Base-by-base conservation (phyloP, 2,797 vertebrate genomes). In the Brachyrhaphis roseni region DNA sequence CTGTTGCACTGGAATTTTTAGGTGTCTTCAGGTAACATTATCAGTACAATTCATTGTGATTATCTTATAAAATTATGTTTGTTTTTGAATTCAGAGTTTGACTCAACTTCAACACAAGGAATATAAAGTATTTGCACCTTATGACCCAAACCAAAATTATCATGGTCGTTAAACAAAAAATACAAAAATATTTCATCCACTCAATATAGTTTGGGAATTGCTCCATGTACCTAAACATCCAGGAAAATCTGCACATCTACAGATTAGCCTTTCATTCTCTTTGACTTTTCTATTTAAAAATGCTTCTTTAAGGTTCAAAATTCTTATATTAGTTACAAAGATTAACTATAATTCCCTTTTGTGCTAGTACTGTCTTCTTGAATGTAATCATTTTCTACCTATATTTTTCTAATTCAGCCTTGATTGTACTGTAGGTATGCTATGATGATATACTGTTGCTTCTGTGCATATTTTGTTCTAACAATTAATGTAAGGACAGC, bases 21-120 rank as follows among this genome's bases (percentile, higher is more conserved):
- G 90, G 94, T 94, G 93, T 97, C 95, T 98, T 98, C 98, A 98
- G 97, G 97, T 98, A 97, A 97, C 91, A 95, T 93, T 96, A 94
- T 97, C 97, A 98, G 97, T 97, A 98, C 97, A 97, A 97, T 87
- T 94, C 92, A 95, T 94, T 95, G 86, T 94, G 94, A 95, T 94
- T 96, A 92, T 96, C 94, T 90, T 93, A 84, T 83, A 78, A 84
- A 89, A 90, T 91, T 68, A 12, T 75, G 39, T 49, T 72, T 72
- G 82, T 86, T 82, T 92, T 89, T 78, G 49, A 90, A 93, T 85
- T 88, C 88, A 89, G 90, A 92, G 89, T 90, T 89, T 86, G 84
- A 94, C 91, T 82, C 83, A 90, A 90, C 92, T 93, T 92, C 91
- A 94, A 93, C 88, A 89, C 89, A 90, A 92, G 79, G 91, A 93